A percentile compares a stretch with the other conserved stretches of the same genome.
These are phyloP conservation scores for Chironomus riparius DNA, from an alignment of 2,888 invertebrate species.

Conservation along the genomic window DNA sequence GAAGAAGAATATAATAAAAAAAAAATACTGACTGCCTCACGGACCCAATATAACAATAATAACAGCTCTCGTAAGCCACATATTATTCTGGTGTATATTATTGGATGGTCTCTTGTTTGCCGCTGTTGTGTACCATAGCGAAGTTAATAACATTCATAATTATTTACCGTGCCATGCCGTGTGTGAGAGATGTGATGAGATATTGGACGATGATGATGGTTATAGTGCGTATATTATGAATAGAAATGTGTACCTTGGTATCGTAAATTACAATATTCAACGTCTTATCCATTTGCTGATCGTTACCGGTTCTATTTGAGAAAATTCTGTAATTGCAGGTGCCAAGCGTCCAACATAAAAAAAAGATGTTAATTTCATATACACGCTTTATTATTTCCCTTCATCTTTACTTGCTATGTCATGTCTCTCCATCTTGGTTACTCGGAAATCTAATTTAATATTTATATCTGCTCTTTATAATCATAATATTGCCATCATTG, in stretches of 20 bases:
- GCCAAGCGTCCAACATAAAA: background rate
- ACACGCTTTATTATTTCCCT: background rate
- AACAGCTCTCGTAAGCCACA: background rate
- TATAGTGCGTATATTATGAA: background rate
- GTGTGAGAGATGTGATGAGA: background rate
- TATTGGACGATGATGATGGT: constrained; percentile 15
- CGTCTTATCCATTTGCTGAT: constrained; percentile 7
- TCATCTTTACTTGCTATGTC: background rate
- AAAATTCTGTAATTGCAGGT: constrained; percentile 23
- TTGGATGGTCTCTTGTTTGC: background rate
- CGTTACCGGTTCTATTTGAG: constrained; percentile 19
- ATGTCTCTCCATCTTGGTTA: background rate
- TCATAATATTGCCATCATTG: too few relatives aligned
- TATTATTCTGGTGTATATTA: background rate
- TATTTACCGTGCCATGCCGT: constrained; percentile 1
- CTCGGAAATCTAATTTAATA: constrained; percentile 18
- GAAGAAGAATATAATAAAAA: too few relatives aligned
- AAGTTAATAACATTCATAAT: constrained; percentile 2
- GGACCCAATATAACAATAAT: constrained; percentile 3
- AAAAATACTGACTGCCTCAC: background rate
- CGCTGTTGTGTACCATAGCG: background rate
- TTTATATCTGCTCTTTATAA: background rate
- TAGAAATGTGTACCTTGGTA: background rate
- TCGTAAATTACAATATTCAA: constrained; percentile 16
- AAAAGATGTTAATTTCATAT: constrained; percentile 16